Base-by-base conservation (phyloP, 2,888 invertebrate species). In the Acanthosepion pharaonis region DNA sequence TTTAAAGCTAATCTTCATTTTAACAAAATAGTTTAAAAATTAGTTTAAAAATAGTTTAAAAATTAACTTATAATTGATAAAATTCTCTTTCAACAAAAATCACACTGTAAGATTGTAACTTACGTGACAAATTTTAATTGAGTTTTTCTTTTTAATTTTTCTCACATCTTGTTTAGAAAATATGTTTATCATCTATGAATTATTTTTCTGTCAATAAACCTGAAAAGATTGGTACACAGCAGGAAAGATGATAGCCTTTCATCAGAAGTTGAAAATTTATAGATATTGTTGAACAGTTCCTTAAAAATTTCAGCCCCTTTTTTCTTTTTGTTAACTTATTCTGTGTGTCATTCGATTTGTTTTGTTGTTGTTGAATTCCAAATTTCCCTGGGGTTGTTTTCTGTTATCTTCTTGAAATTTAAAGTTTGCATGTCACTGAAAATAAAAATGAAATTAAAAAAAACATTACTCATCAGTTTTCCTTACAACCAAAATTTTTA, bases 341-440 rank as follows among this genome's bases (percentile, higher is more conserved):
- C 8, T 64, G 28, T 64, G 28, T 28, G 23, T 25, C 28, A 6
- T 64, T 64, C 20, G 8, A 25, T 64, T 64, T 59, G 20, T 64
- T 64, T 28, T 23, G 64, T 64, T 64, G 64, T 64, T 64, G 28
- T 64, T 64, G 64, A 25, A 25, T 25, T 8, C 64, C 64, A 64
- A 64, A 64, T 64, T 64, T 64, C 64, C 64, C 64, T 64, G 64
- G 64, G 64, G 64, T 64, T 64, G 64, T 64, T 64, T 64, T 64
- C 28, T 64, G 64, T 25, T 64, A 64, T 64, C 64, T 23, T 64
- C 64, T 64, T 25, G 1, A 64, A 64, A 64, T 64, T 64, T 25
- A 8, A 23, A 25, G 25, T 64, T 64, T 64, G 64, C 64, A 64
- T 64, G 64, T 64, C 25, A 8, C 6, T 64, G 64, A 64, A 64